Base-by-base conservation (phyloP, 2,113 vertebrate genomes). In the Burhinus bistriatus region DNA sequence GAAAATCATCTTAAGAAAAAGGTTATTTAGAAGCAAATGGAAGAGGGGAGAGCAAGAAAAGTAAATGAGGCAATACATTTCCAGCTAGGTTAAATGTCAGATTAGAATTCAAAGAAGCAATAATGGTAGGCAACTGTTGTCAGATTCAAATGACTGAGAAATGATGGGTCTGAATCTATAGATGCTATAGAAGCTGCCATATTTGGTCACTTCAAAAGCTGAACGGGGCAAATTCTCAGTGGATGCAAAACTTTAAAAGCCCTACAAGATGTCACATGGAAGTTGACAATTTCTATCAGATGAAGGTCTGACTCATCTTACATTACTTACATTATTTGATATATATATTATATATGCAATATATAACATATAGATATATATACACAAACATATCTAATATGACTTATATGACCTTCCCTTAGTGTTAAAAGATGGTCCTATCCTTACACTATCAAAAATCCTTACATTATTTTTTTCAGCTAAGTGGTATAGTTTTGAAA, bases 1-100 rank as follows among this genome's bases (percentile, higher is more conserved):
- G 93, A 93, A 95, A 96, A 97, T 93, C 73, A 96, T 95, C 94
- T 85, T 64, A 90, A 95, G 87, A 93, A 96, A 92, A 97, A 84
- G 92, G 81, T 95, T 97, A 97, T 97, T 97, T 91, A 92, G 87
- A 95, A 94, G 85, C 54, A 97, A 97, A 93, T 88, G 70, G 76
- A 93, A 89, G 55, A 51, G 36, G 47, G 83, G 36, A 62, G 42
- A 86, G 55, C 42, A 96, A 36, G 3, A 69, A 79, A 86, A 96
- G 45, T 40, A 96, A 93, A 95, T 23, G 85, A 96, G 34, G 77
- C 93, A 87, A 80, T 92, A 85, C 68, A 96, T 84, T 95, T 96
- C 81, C 94, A 96, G 93, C 61, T 90, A 90, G 90, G 90, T 87
- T 93, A 84, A 95, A 90, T 90, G 87, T 87, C 91, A 92, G 95